Evolutionary conservation across 2,113 vertebrate genomes (phyloP).

Genomic region (Erythrolamprus reginae): DNA sequence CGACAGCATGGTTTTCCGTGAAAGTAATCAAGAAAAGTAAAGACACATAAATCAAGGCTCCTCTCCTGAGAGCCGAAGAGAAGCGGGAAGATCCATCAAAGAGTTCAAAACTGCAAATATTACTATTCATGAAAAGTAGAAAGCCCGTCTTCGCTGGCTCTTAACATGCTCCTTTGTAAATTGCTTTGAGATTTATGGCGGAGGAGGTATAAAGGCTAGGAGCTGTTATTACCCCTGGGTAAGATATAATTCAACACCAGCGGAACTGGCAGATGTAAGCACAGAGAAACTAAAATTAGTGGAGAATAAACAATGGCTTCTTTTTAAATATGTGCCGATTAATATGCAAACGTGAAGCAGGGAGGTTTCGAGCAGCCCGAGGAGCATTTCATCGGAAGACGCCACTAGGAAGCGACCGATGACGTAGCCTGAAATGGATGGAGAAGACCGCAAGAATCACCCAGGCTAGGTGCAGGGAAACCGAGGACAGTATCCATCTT

Average conservation of each 20-base stretch:
- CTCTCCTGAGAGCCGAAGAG: not conserved
- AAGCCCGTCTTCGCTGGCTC: not conserved
- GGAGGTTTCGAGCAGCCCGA: too few relatives aligned
- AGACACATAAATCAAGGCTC: not conserved
- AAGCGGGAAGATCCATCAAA: conserved; percentile 15
- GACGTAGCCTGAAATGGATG: not conserved
- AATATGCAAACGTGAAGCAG: not conserved
- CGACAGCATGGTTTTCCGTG: not conserved
- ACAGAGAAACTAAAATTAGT: not conserved
- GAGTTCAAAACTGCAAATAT: conserved; percentile 22
- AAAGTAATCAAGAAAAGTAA: conserved; percentile 12
- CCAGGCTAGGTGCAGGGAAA: not conserved
- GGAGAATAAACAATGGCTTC: conserved; percentile 1
- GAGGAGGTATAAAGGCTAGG: conserved; percentile 20
- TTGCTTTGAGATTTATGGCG: conserved; percentile 30
- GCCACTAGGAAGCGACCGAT: not conserved
- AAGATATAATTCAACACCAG: conserved; percentile 21
- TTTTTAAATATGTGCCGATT: not conserved
- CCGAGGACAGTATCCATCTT: not conserved
- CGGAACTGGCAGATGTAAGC: conserved; percentile 9
- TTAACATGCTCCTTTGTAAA: conserved; percentile 32
- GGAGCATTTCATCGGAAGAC: not conserved
- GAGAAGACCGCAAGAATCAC: not conserved
- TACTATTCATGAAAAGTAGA: conserved; percentile 30
- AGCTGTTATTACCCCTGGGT: conserved; percentile 21